Base-by-base conservation (phyloP, 1,140 invertebrate genomes). In the Periplaneta americana region DNA sequence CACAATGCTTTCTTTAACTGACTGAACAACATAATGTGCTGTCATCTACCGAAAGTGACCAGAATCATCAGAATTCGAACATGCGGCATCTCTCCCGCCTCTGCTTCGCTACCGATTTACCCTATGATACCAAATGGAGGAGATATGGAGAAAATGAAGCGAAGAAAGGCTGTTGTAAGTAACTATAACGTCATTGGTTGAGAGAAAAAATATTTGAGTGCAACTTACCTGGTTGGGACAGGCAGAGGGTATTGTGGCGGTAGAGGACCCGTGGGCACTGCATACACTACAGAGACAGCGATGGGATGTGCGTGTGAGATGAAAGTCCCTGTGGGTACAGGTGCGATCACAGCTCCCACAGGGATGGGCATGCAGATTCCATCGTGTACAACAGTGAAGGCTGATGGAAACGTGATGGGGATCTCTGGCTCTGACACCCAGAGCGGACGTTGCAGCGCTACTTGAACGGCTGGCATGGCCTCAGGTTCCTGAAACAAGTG, bases 331-430 rank as follows among this genome's bases (percentile, higher is more conserved):
- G 83, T 32, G 2, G 84, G 84, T 0, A 86, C 83, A 1, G 86
- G 86, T n/a, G 85, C 86, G 0, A 86, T 75, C 32, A 86, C 83
- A 11, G 84, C 84, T 3, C 85, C 85, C 15, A 86, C 85, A 0
- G 83, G 83, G 15, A 86, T 81, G 1, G 84, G 83, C 82, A 86
- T 83, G 34, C 85, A 82, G 32, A 85, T 74, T 28, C 86, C 86
- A 22, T 85, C 84, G 76, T 85, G 84, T 10, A 85, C 76, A 15
- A 86, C 83, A 22, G 83, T 83, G 34, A 86, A 80, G 15, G 81
- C 78, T 11, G 83, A 80, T 0, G 86, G 86, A 57, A 86, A 86
- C 4, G 82, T 78, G 15, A 86, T 83, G 34, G 82, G 80, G 17
- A 83, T 80, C 22, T 83, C 81, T n/a, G 83, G 84, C 9, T 80